phyloP scores from a whole-genome alignment of 1,140 invertebrate genomes.

The Hormaphis cornu region DNA sequence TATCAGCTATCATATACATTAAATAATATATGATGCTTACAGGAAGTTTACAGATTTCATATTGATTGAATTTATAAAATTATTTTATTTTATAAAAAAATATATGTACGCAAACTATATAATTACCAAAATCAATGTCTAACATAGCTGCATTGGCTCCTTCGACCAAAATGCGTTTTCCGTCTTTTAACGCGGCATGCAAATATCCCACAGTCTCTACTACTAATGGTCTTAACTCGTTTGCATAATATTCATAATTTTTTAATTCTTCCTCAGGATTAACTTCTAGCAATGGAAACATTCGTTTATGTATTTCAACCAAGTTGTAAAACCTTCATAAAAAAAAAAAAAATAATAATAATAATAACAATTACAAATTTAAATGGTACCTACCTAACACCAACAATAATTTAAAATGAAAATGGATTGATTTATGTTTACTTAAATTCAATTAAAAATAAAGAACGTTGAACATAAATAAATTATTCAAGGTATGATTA shows the following conservation, averaged over 20 bases:
- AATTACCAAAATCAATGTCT: conserved; percentile 88
- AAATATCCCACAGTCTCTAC: conserved; percentile 77
- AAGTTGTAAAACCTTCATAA: conserved; percentile 66
- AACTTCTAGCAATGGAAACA: conserved; percentile 78
- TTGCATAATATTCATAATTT: conserved; percentile 70
- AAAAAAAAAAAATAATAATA: conserved; percentile 30
- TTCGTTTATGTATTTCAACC: conserved; percentile 68
- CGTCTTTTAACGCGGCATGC: not conserved
- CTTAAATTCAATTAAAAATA: no score
- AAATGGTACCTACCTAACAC: not conserved
- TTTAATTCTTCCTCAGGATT: conserved; percentile 75
- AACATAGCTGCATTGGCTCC: conserved; percentile 93
- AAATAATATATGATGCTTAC: no score
- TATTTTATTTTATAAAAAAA: no score
- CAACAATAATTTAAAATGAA: not conserved
- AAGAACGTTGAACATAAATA: no score
- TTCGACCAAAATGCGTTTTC: not conserved
- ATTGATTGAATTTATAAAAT: no score
- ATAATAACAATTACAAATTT: not conserved
- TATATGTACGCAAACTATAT: no score
- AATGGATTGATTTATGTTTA: no score
- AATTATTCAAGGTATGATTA: no score
- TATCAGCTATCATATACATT: no score
- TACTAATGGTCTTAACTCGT: conserved; percentile 75
- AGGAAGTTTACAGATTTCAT: no score